A percentile compares a stretch with the other conserved stretches of the same genome.
These are phyloP conservation scores for Cotesia typhae DNA, from an alignment of 1,140 invertebrate genomes.

Conservation along the genomic window DNA sequence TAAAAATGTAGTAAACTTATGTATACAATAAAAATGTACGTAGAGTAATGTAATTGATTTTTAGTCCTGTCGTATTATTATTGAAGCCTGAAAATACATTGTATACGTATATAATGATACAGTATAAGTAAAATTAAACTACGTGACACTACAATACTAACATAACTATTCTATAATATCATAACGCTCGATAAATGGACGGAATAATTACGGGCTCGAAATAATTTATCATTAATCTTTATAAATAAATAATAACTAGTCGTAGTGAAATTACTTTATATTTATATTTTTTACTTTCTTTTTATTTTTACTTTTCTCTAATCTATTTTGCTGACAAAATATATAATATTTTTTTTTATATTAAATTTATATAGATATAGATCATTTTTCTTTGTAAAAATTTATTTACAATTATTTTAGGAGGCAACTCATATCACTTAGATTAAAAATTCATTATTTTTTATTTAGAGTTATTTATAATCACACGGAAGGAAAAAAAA, in stretches of 20 bases:
- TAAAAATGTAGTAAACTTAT: constrained; percentile 25
- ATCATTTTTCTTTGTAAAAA: neutral
- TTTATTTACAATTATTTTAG: too few species aligned
- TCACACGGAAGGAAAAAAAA: too few species aligned
- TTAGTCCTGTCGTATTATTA: neutral
- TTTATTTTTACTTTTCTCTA: neutral
- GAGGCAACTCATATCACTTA: too few species aligned
- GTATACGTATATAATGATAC: neutral
- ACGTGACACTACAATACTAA: neutral
- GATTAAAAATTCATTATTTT: too few species aligned
- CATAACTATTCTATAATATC: neutral
- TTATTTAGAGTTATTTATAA: too few species aligned
- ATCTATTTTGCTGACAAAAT: too few species aligned
- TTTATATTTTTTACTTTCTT: neutral
- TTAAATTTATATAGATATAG: constrained; percentile 8
- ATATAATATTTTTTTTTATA: neutral
- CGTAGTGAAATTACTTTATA: neutral
- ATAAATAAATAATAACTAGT: neutral
- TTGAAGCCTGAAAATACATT: neutral
- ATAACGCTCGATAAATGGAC: constrained; percentile 31
- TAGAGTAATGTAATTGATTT: neutral
- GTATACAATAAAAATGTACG: neutral
- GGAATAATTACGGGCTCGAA: constrained; percentile 35
- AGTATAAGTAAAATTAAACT: neutral
- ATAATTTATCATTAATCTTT: constrained; percentile 5